phyloP scores from a whole-genome alignment of 2,113 vertebrate genomes.

The Triplophysa dalaica region DNA sequence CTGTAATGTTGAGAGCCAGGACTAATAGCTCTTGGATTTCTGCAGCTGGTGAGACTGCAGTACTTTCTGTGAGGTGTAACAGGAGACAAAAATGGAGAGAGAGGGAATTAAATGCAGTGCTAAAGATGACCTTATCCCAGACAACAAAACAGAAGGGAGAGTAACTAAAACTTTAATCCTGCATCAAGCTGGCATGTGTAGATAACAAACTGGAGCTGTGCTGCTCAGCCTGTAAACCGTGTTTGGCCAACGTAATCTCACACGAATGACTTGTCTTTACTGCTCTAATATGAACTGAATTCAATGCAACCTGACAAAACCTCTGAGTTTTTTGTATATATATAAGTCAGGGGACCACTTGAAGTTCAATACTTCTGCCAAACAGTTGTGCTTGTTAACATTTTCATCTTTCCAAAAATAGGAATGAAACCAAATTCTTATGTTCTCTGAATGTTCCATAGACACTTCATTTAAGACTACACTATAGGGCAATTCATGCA shows the following conservation, averaged over 20 bases:
- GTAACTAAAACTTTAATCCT: conserved; percentile 60
- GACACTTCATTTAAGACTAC: no score
- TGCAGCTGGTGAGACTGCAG: conserved; percentile 22
- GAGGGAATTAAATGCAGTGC: conserved; percentile 48
- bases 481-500: no score
- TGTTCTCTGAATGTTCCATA: no score
- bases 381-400: background rate
- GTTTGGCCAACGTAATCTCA: conserved; percentile 38
- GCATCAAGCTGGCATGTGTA: conserved; percentile 49
- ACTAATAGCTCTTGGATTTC: background rate
- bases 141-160: conserved; percentile 53
- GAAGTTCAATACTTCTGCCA: background rate
- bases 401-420: no score
- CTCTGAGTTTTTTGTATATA: background rate
- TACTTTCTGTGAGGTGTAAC: conserved; percentile 31
- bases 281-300: conserved; percentile 27
- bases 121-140: conserved; percentile 47
- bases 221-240: conserved; percentile 21
- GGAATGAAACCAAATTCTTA: no score
- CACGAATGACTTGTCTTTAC: conserved; percentile 24
- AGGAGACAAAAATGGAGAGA: conserved; percentile 32
- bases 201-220: conserved; percentile 9
- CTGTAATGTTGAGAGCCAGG: conserved; percentile 35
- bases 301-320: background rate
- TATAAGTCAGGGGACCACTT: background rate